Evolutionary conservation across 2,113 vertebrate genomes (phyloP).

Genomic region (Stomatorhinus ivindoensis): DNA sequence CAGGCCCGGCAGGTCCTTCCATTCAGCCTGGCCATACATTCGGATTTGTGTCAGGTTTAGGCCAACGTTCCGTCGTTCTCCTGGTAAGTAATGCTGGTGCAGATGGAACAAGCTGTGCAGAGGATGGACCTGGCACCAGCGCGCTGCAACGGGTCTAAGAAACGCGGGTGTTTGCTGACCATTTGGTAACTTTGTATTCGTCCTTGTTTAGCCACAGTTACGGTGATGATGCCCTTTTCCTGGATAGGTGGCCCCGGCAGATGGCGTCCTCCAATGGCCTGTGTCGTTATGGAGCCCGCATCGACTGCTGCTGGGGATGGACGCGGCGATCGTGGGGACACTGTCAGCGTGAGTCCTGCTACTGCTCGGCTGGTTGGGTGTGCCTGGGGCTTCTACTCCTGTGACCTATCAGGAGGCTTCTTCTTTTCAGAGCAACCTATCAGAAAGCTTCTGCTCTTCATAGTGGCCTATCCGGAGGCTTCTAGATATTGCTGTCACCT

Average conservation of each 20-base stretch:
- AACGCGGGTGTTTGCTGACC: not conserved
- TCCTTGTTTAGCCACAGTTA: slow-evolving; percentile 30
- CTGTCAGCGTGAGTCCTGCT: slow-evolving; percentile 87
- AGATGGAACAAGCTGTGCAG: not conserved
- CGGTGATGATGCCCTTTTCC: slow-evolving; percentile 41
- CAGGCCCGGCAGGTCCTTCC: not conserved
- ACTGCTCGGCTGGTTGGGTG: slow-evolving; percentile 45
- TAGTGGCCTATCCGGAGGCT: not conserved
- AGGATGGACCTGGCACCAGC: not conserved
- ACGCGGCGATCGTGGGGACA: slow-evolving; percentile 80
- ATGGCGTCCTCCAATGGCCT: slow-evolving; percentile 74
- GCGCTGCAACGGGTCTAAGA: not conserved
- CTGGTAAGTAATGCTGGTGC: not conserved
- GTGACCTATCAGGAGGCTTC: not conserved
- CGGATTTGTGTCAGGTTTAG: not conserved
- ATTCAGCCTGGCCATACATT: not conserved
- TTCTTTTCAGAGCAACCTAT: not conserved
- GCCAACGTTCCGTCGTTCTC: not conserved
- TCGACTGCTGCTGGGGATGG: slow-evolving; percentile 99
- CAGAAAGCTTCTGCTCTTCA: not conserved
- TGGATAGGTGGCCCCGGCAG: slow-evolving; percentile 85
- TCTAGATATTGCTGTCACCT: not conserved
- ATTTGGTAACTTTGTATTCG: not conserved
- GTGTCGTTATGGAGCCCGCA: slow-evolving; percentile 79
- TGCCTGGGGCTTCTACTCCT: slow-evolving; percentile 49